These are phyloP conservation scores for Ladona fulva DNA, from an alignment of 1,140 invertebrate genomes.

Conservation along the genomic window DNA sequence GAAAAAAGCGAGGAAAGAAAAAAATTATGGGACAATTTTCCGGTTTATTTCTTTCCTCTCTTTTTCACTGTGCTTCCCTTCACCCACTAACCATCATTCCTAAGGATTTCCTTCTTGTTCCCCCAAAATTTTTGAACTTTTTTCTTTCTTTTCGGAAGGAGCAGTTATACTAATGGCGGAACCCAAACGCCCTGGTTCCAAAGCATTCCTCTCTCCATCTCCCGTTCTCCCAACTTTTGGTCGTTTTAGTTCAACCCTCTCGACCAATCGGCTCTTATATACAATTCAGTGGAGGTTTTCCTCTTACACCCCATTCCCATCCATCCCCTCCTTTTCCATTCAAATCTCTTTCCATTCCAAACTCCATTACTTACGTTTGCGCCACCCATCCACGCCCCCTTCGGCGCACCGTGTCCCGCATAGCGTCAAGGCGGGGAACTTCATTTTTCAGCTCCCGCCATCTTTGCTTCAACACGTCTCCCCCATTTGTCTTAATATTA, in stretches of 20 bases:
- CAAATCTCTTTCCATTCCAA: constrained; percentile 6
- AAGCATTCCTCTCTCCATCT: background rate
- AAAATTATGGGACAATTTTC: no score
- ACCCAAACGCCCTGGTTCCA: background rate
- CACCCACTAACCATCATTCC: no score
- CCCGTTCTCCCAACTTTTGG: background rate
- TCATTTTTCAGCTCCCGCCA: background rate
- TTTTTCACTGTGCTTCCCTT: no score
- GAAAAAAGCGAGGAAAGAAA: no score
- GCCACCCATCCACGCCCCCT: no score
- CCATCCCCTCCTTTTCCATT: background rate
- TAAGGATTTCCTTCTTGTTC: no score
- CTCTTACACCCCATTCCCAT: background rate
- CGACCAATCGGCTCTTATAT: background rate
- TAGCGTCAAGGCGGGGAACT: background rate
- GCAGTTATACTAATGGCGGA: constrained; percentile 3
- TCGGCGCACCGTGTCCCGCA: background rate
- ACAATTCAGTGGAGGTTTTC: background rate
- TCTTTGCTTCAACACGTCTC: background rate
- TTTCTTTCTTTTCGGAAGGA: background rate
- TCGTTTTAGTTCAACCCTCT: background rate
- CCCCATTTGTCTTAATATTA: constrained; percentile 9
- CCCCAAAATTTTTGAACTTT: no score
- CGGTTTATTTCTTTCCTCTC: no score
- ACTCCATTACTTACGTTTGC: background rate